Percentiles rank a stretch among this genome's conserved stretches.
Conservation (phyloP, 2,113 vertebrate genomes). For the Rynchops niger region DNA sequence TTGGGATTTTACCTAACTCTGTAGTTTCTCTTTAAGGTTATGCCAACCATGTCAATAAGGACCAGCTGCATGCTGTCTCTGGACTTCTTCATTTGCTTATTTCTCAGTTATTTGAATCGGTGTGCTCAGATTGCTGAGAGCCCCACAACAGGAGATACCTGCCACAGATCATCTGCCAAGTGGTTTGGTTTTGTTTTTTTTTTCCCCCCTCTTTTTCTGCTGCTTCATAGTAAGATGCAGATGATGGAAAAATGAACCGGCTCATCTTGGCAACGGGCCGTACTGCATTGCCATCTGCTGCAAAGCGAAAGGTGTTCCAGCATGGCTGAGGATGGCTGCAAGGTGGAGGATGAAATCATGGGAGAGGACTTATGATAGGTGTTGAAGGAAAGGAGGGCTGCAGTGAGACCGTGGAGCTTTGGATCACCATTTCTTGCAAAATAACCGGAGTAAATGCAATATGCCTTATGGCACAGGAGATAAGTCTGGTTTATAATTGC, state of each 20-base stretch:
- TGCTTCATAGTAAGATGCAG: constrained; percentile 27
- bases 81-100: background rate
- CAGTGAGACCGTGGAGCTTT: background rate
- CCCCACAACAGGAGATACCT: background rate
- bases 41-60: background rate
- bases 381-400: background rate
- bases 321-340: background rate
- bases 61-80: background rate
- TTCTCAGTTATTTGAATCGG: background rate
- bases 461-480: background rate
- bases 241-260: background rate
- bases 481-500: background rate
- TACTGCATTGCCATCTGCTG: constrained; percentile 51
- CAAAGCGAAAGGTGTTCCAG: constrained; percentile 8
- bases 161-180: background rate
- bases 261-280: background rate
- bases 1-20: background rate
- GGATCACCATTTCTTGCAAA: background rate
- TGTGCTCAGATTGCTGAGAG: constrained; percentile 9
- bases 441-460: background rate
- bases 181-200: background rate
- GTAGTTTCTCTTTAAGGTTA: background rate
- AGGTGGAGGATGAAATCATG: background rate
- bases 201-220: background rate
- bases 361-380: background rate